Evolutionary conservation across 2,797 vertebrate genomes (phyloP).

Genomic region (Enteromius treurensis): DNA sequence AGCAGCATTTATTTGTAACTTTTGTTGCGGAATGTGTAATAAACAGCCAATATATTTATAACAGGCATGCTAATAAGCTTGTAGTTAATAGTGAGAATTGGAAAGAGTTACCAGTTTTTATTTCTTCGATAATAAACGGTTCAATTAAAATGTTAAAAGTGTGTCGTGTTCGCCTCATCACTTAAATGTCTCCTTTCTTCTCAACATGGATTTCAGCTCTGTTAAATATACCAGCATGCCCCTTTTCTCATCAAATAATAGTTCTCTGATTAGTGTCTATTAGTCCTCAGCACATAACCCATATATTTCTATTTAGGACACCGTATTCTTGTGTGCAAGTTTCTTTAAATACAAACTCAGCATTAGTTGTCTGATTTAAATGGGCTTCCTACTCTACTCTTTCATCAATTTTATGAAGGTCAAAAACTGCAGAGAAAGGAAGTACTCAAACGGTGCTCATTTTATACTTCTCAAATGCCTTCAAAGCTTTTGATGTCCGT

Average conservation of each 20-base stretch:
- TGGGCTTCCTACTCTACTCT: neutral
- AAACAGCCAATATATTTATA: too few species aligned
- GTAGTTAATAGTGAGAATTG: too few species aligned
- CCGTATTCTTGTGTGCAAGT: neutral
- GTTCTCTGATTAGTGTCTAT: slow-evolving; percentile 24
- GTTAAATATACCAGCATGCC: slow-evolving; percentile 18
- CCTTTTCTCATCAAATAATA: slow-evolving; percentile 24
- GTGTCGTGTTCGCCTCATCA: neutral
- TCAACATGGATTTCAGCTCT: slow-evolving; percentile 18
- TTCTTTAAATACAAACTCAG: neutral
- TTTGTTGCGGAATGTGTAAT: neutral
- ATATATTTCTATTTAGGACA: slow-evolving; percentile 44
- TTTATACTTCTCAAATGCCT: neutral
- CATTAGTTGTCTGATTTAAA: slow-evolving; percentile 3
- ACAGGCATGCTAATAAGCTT: too few species aligned
- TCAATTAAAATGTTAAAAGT: neutral
- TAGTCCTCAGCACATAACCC: slow-evolving; percentile 39
- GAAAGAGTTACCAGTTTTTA: neutral
- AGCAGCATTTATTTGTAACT: neutral
- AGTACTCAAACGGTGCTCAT: neutral
- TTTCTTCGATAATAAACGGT: neutral
- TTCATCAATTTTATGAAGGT: neutral
- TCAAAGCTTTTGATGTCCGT: neutral
- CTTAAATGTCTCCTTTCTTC: neutral
- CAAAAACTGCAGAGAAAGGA: neutral